Percentiles rank a stretch among this genome's conserved stretches.
Conservation (phyloP, 2,113 vertebrate genomes). For the Grantiella picta region DNA sequence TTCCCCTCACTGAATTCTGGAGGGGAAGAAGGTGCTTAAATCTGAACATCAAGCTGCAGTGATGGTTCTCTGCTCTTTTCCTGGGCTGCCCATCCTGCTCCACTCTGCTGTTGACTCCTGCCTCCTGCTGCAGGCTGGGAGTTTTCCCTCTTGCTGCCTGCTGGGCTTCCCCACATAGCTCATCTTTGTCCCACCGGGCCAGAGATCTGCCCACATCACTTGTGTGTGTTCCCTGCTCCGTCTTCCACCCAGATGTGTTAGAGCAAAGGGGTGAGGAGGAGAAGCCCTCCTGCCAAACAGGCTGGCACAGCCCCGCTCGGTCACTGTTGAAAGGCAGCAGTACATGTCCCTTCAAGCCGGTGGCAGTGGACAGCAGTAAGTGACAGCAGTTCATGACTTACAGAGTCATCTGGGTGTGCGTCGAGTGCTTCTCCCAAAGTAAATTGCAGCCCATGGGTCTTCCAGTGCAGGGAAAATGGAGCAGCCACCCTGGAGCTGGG, state of each 20-base stretch:
- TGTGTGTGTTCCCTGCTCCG: fast-evolving
- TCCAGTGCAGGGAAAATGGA: not conserved
- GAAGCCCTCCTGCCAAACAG: not conserved
- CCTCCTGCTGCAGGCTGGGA: not conserved
- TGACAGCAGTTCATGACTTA: not conserved
- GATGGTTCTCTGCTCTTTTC: not conserved
- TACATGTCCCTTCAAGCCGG: fast-evolving
- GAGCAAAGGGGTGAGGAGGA: not conserved
- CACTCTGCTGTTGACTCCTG: not conserved
- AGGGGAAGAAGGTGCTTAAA: not conserved
- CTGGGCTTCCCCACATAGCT: not conserved
- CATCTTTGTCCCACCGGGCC: not conserved
- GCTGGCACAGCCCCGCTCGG: fast-evolving
- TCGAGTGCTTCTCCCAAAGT: not conserved
- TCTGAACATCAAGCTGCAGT: not conserved
- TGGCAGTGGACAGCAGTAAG: not conserved
- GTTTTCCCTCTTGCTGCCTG: not conserved
- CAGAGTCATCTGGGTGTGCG: not conserved
- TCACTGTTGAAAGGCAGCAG: fast-evolving
- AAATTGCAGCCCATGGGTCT: fast-evolving
- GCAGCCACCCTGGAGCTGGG: not conserved
- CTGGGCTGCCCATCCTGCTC: fast-evolving
- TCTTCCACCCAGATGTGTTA: fast-evolving
- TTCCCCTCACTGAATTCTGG: not conserved
- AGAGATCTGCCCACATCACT: not conserved